phyloP scores from a whole-genome alignment of 2,797 vertebrate genomes.

The Amazona finschi region DNA sequence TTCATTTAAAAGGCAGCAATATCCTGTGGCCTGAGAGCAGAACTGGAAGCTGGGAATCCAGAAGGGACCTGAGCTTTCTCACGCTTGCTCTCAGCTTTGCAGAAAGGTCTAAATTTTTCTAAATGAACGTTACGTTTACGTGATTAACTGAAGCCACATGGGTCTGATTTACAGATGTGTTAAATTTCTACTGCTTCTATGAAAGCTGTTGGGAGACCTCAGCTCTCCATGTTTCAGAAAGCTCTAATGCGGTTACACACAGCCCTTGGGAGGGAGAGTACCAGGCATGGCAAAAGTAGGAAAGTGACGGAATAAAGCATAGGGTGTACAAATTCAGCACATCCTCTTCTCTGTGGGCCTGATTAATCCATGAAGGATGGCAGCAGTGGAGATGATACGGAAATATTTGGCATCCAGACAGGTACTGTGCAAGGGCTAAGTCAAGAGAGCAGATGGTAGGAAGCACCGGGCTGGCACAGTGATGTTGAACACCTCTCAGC shows the following conservation, averaged over 20 bases:
- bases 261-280: not conserved
- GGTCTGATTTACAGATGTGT: conserved; percentile 1
- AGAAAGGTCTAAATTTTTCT: not conserved
- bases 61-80: not conserved
- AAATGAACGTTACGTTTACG: not conserved
- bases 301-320: fast-evolving
- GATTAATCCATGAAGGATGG: not conserved
- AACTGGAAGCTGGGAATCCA: not conserved
- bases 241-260: not conserved
- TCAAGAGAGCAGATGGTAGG: not conserved
- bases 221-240: not conserved
- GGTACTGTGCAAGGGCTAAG: not conserved
- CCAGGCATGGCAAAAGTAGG: not conserved
- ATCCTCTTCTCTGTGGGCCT: not conserved
- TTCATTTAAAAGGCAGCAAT: conserved; percentile 25
- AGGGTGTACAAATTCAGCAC: not conserved
- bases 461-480: not conserved
- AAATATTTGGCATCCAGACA: not conserved
- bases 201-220: not conserved
- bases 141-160: not conserved
- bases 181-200: not conserved
- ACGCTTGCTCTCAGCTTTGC: not conserved
- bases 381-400: not conserved
- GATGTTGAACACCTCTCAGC: not conserved
- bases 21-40: conserved; percentile 22